Evolutionary conservation across 2,888 invertebrate species (phyloP), one percentile per base, ranked within the genome.

Genomic region (Hirtodrosophila confusa): DNA sequence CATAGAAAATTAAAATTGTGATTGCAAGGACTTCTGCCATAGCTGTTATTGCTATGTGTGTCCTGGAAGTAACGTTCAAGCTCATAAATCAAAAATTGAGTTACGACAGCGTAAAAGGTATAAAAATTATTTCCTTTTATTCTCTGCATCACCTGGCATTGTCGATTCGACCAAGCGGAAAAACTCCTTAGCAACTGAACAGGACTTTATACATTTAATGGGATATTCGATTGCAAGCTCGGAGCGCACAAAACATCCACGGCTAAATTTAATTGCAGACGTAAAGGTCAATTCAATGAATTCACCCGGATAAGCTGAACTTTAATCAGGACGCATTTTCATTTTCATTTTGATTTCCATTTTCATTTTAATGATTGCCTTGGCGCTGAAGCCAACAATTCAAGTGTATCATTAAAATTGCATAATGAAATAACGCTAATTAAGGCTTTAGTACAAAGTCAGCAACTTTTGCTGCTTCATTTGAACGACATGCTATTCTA

Each of bases 11-110:
- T 64, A 35, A 33, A 49, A 35, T 53, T 10, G 53, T 47, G 51
- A 56, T 51, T 53, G 51, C 40, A n/a, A 55, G 31, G 23, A 33
- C 12, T 6, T 23, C 27, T 33, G 23, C n/a, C n/a, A n/a, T n/a
- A n/a, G n/a, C 56, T n/a, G 10, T 24, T 36, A 17, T 9, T 1
- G 33, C n/a, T 27, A 57, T 55, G 49, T 17, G 29, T 39, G 48
- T 9, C 39, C 57, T 33, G 17, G 23, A 35, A 47, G 37, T 33
- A 4, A 12, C 29, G 55, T 40, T 41, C 24, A 24, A 53, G 55
- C 75, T 47, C 75, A 65, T 60, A 75, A 75, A 73, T 73, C 75
- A 60, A 51, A 75, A 37, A 51, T 58, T 45, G 24, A 35, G 37
- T 31, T 39, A 51, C 37, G 50, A 51, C 54, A 49, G 51, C 43